Conservation (phyloP, 1,140 invertebrate species). For the Acyrthosiphon pisum region DNA sequence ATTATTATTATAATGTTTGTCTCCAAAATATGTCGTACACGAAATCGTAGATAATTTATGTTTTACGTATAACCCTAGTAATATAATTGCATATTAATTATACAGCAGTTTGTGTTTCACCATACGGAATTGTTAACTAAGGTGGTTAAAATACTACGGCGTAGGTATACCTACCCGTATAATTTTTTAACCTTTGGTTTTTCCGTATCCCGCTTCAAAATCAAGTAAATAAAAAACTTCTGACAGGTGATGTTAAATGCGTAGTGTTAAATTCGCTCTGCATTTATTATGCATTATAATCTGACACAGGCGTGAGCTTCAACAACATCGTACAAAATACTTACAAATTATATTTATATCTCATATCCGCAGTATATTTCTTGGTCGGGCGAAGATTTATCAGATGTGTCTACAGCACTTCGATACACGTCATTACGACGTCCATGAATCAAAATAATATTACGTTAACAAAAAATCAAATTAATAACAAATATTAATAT, state of each 20-base stretch:
- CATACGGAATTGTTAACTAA: not conserved
- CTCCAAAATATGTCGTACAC: not conserved
- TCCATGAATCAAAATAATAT: not conserved
- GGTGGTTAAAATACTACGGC: not conserved
- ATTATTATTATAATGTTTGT: too few species aligned
- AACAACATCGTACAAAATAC: not conserved
- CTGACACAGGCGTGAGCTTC: not conserved
- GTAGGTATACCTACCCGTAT: not conserved
- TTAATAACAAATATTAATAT: not conserved
- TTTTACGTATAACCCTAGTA: not conserved
- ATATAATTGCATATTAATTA: not conserved
- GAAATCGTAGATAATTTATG: not conserved
- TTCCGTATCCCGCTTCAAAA: not conserved
- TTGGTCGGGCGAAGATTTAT: too few species aligned
- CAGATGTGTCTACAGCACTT: not conserved
- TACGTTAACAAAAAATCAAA: not conserved
- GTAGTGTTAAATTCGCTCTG: not conserved
- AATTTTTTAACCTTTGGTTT: not conserved
- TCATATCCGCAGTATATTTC: not conserved
- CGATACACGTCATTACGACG: too few species aligned
- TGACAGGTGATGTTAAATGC: not conserved
- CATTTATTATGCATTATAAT: not conserved
- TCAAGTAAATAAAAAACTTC: not conserved
- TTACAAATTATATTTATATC: not conserved
- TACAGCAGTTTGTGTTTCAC: not conserved